These are phyloP conservation scores for Geotrupes spiniger DNA, from an alignment of 2,888 invertebrate species.

Conservation along the genomic window DNA sequence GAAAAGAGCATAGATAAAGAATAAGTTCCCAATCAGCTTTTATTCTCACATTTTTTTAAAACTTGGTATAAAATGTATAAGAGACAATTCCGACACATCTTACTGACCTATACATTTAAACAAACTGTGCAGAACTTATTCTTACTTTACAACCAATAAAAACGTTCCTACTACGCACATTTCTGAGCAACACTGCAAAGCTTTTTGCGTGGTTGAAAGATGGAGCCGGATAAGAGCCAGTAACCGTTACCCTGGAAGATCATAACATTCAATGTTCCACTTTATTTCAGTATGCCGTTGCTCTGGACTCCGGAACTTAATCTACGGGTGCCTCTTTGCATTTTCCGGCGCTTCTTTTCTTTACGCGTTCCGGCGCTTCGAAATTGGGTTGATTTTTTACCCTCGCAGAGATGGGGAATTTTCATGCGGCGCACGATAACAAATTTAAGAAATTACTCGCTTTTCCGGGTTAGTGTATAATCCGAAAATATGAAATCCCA, in stretches of 20 bases:
- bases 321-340: constrained; percentile 23
- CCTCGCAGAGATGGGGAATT: constrained; percentile 1
- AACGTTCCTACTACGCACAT: constrained; percentile 46
- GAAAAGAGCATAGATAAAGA: no score
- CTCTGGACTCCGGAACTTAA: constrained; percentile 33
- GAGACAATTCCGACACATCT: no score
- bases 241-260: constrained; percentile 40
- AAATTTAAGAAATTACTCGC: constrained; percentile 1
- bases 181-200: constrained; percentile 36
- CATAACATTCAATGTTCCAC: constrained; percentile 32
- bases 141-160: constrained; percentile 42
- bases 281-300: constrained; percentile 26
- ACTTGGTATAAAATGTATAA: no score
- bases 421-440: neutral
- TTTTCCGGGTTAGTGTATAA: neutral
- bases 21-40: no score
- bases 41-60: no score
- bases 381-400: neutral
- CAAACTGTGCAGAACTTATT: no score
- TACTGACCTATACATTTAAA: no score
- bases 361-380: constrained; percentile 4
- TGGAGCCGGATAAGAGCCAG: constrained; percentile 39
- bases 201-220: constrained; percentile 42
- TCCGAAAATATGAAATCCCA: no score
- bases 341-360: constrained; percentile 19